phyloP scores from a whole-genome alignment of 2,113 vertebrate species.

The Otocyon megalotis region DNA sequence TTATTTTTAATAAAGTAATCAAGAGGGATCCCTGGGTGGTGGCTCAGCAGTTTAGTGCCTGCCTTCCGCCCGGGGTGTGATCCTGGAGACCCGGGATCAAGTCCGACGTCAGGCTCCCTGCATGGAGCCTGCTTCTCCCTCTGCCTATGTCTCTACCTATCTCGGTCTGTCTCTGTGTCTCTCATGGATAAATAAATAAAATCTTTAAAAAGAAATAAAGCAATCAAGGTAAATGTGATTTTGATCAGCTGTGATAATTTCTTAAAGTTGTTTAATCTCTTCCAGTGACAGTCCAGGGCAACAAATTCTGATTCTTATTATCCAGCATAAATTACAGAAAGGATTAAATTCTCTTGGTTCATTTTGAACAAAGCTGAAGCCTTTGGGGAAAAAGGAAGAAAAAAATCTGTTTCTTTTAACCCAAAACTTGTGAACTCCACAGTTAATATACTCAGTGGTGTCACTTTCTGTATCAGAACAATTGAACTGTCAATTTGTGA shows the following conservation, averaged over 20 bases:
- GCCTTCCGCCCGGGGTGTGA: too few relatives aligned
- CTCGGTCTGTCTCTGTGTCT: too few relatives aligned
- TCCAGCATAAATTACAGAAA: not conserved
- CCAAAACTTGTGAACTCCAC: not conserved
- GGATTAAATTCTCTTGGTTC: not conserved
- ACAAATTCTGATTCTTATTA: not conserved
- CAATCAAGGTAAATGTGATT: not conserved
- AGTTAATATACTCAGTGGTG: not conserved
- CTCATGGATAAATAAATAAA: too few relatives aligned
- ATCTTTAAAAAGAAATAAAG: not conserved
- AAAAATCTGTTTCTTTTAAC: not conserved
- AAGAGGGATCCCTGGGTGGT: not conserved
- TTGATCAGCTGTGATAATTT: not conserved
- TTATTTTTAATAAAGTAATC: not conserved
- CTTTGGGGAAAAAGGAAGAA: not conserved
- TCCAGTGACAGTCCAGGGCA: not conserved
- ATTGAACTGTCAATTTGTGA: not conserved
- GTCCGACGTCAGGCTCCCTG: too few relatives aligned
- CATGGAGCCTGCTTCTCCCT: too few relatives aligned
- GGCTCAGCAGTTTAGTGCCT: too few relatives aligned
- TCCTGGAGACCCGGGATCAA: too few relatives aligned
- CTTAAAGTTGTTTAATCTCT: not conserved
- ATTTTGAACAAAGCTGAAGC: not conserved
- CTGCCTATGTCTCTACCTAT: too few relatives aligned
- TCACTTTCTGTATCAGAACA: not conserved